These are phyloP conservation scores for Hoplodrina blanda DNA, from an alignment of 2,888 invertebrate genomes.

Conservation along the genomic window DNA sequence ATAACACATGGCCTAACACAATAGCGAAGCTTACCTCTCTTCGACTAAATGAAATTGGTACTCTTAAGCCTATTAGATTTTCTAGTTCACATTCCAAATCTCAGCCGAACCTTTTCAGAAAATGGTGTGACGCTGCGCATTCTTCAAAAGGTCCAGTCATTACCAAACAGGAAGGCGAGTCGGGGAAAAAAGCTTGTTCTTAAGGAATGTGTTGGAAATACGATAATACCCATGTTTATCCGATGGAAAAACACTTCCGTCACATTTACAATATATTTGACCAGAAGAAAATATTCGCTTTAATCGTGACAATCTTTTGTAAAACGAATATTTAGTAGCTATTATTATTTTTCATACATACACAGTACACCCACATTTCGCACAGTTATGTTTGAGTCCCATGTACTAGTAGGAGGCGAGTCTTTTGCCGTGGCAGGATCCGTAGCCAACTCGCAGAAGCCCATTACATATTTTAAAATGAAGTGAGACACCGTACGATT, in stretches of 20 bases:
- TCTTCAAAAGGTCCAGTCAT: conserved; percentile 69
- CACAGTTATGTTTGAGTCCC: too few species aligned
- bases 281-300: conserved; percentile 55
- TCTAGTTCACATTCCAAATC: conserved; percentile 65
- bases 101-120: conserved; percentile 66
- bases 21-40: too few species aligned
- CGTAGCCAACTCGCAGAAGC: too few species aligned
- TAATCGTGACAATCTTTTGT: conserved; percentile 17
- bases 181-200: conserved; percentile 56
- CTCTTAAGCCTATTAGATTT: conserved; percentile 11
- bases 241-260: conserved; percentile 62
- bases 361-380: too few species aligned
- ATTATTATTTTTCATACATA: too few species aligned
- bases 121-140: conserved; percentile 64
- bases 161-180: conserved; percentile 65
- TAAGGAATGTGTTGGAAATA: conserved; percentile 44
- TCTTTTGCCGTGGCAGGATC: too few species aligned
- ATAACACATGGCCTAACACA: too few species aligned
- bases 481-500: too few species aligned
- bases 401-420: too few species aligned
- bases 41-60: background rate
- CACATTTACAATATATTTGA: conserved; percentile 61
- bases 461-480: too few species aligned
- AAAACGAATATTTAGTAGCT: conserved; percentile 2
- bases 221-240: conserved; percentile 52